Base-by-base conservation (phyloP, 2,888 invertebrate genomes). In the Dryobota labecula region DNA sequence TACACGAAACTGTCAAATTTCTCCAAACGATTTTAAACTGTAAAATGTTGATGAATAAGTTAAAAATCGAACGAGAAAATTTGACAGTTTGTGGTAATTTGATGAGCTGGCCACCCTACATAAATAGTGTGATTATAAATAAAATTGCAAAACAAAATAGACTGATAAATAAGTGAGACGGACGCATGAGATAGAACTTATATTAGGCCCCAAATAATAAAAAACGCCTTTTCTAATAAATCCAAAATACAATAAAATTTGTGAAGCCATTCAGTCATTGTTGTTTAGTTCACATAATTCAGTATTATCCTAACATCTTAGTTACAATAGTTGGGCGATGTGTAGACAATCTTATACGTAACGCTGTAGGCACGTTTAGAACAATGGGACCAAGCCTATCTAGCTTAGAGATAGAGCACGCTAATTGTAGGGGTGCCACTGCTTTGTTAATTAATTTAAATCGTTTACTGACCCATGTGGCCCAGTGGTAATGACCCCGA, bases 321-420 rank as follows among this genome's bases (percentile, higher is more conserved):
- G 80, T 72, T 76, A 85, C 78, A 79, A 74, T 66, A 69, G 73
- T 74, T 64, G 67, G 63, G 61, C 80, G 84, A 84, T 78, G 80
- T 84, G 84, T 77, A 80, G 76, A 85, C 82, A 82, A 79, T 80
- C 80, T 81, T 69, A 70, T 69, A 74, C 62, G 75, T 76, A 79
- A 76, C 81, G 67, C 33, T 84, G 80, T 84, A 85, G 80, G 83
- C 78, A 85, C 86, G 80, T 76, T 82, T 62, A 81, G 80, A 89
- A 89, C 89, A 89, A 89, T 89, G 80, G 86, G 73, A 84, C 84
- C 89, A 85, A 87, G 88, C 89, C 89, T 88, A 87, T 87, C 84
- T 82, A 56, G 68, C 69, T 63, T 70, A 65, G 64, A 83, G 88
- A 86, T 87, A 86, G 80, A 70, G 84, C 84, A 84, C 85, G 85